A percentile compares a stretch with the other conserved stretches of the same genome.
Conservation (phyloP, 2,888 invertebrate genomes). For the Limenitis camilla region DNA sequence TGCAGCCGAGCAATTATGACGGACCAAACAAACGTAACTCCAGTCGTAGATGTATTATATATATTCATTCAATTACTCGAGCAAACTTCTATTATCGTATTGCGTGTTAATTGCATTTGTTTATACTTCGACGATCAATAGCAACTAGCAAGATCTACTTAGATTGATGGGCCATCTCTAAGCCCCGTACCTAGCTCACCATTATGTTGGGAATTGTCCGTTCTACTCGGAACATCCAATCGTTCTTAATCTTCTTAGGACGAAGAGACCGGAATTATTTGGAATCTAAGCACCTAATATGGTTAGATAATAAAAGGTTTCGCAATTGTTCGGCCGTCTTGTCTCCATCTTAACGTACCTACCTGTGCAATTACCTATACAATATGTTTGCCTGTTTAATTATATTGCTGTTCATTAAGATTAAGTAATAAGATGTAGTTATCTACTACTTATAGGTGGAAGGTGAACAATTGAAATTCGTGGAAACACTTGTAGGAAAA, state of each 20-base stretch:
- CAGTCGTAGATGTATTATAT: constrained; percentile 34
- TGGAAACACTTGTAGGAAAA: no score
- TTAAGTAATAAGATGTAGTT: not conserved
- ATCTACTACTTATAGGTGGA: no score
- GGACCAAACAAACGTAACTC: constrained; percentile 64
- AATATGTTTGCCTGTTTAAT: not conserved
- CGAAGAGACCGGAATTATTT: constrained; percentile 63
- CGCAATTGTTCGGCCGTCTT: constrained; percentile 39
- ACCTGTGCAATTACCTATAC: no score
- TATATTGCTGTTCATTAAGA: not conserved
- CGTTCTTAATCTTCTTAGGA: constrained; percentile 71
- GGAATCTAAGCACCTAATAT: constrained; percentile 63
- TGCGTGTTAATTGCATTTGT: constrained; percentile 38
- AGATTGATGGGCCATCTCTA: constrained; percentile 59
- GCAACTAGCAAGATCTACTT: constrained; percentile 38
- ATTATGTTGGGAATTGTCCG: no score
- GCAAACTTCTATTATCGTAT: constrained; percentile 36
- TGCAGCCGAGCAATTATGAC: constrained; percentile 70
- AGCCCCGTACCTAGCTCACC: constrained; percentile 54
- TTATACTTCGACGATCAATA: constrained; percentile 50
- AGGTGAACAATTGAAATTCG: no score
- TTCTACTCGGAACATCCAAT: constrained; percentile 70
- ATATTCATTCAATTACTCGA: constrained; percentile 49
- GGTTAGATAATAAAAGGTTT: constrained; percentile 66
- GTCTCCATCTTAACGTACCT: constrained; percentile 23